Conservation (phyloP, 2,113 vertebrate genomes). For the Cyphomyrus discorhynchus region DNA sequence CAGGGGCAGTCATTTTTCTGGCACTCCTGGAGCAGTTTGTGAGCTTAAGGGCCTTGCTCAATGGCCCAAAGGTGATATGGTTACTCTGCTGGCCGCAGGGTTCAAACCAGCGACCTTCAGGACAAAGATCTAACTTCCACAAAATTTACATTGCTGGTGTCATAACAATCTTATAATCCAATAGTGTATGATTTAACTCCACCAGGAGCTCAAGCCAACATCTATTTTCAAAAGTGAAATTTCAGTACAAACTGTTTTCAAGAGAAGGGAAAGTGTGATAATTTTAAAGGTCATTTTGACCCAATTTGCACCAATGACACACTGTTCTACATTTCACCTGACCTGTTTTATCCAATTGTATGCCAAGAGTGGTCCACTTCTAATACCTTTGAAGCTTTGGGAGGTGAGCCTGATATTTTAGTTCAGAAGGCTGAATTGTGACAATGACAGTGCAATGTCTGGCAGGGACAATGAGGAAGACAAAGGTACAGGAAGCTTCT, state of each 20-base stretch:
- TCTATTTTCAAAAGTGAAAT: neutral
- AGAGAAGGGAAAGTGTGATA: slow-evolving; percentile 29
- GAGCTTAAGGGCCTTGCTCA: neutral
- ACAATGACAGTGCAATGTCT: neutral
- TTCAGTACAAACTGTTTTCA: neutral
- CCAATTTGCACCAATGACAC: neutral
- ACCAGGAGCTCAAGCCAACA: neutral
- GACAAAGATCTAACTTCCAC: neutral
- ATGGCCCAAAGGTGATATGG: neutral
- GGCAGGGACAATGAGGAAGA: neutral
- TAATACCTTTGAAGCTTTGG: neutral
- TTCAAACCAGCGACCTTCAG: neutral
- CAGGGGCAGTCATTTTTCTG: neutral
- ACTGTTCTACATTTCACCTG: neutral
- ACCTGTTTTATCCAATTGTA: neutral
- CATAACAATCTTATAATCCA: neutral
- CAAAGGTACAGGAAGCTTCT: neutral
- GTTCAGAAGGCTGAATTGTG: neutral
- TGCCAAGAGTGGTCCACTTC: neutral
- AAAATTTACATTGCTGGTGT: neutral
- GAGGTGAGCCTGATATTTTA: neutral
- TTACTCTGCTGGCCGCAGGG: neutral
- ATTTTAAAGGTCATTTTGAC: slow-evolving; percentile 16
- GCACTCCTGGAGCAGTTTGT: neutral
- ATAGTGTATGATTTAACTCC: neutral